These are phyloP conservation scores for Penaeus chinensis DNA, from an alignment of 1,140 invertebrate genomes.

Conservation along the genomic window DNA sequence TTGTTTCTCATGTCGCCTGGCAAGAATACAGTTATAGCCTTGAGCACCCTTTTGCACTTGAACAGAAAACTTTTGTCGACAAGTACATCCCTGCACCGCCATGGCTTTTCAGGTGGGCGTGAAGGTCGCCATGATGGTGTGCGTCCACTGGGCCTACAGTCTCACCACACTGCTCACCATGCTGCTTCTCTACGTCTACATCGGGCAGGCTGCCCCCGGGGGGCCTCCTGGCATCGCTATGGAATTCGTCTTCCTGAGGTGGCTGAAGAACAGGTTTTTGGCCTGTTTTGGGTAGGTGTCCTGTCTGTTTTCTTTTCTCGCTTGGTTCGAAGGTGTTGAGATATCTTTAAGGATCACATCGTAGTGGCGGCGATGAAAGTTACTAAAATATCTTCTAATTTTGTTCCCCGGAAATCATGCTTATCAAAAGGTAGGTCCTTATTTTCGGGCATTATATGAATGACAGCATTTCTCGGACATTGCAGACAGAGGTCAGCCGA, in stretches of 20 bases:
- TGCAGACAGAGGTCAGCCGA: slow-evolving; percentile 69
- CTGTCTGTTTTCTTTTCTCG: too few species aligned
- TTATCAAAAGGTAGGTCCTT: not conserved
- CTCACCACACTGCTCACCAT: slow-evolving; percentile 83
- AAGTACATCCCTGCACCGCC: slow-evolving; percentile 47
- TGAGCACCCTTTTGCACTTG: not conserved
- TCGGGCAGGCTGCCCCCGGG: slow-evolving; percentile 92
- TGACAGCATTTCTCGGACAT: not conserved
- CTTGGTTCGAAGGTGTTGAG: not conserved
- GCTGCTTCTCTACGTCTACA: slow-evolving; percentile 91
- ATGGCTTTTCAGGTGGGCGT: slow-evolving; percentile 76
- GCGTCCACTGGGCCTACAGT: slow-evolving; percentile 93
- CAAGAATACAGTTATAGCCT: slow-evolving; percentile 21
- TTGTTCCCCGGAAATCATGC: slow-evolving; percentile 37
- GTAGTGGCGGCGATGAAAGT: not conserved
- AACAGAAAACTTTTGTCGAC: too few species aligned
- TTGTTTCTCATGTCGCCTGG: too few species aligned
- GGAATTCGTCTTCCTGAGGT: slow-evolving; percentile 87
- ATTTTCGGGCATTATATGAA: not conserved
- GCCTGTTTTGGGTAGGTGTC: slow-evolving; percentile 81
- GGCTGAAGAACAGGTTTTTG: slow-evolving; percentile 81
- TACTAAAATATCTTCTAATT: slow-evolving; percentile 10
- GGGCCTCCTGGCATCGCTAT: slow-evolving; percentile 90
- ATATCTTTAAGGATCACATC: not conserved
- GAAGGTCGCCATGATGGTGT: slow-evolving; percentile 90